These are phyloP conservation scores for Lasioglossum leucozonium DNA, from an alignment of 2,888 invertebrate genomes.

Conservation along the genomic window DNA sequence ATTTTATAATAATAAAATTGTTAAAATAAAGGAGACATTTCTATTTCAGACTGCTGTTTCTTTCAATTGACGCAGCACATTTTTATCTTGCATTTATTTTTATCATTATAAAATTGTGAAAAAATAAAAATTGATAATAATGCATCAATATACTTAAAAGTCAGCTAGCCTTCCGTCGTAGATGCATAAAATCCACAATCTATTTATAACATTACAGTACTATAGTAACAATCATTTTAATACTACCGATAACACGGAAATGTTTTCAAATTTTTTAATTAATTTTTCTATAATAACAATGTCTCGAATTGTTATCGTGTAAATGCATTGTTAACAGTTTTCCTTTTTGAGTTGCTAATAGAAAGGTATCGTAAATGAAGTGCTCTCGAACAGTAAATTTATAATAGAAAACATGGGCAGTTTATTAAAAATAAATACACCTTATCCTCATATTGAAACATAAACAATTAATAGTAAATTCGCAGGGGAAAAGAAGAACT, in stretches of 20 bases:
- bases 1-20: neutral
- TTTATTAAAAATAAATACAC: conserved; percentile 14
- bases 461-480: conserved; percentile 9
- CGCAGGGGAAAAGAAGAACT: neutral
- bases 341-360: neutral
- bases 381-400: neutral
- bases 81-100: too few relatives aligned
- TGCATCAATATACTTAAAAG: neutral
- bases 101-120: neutral
- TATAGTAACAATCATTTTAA: neutral
- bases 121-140: neutral
- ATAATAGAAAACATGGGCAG: neutral
- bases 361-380: neutral
- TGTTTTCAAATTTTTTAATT: neutral
- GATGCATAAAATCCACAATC: neutral
- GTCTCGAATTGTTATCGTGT: neutral
- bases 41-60: too few relatives aligned
- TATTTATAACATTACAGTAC: neutral
- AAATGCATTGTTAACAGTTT: neutral
- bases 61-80: too few relatives aligned
- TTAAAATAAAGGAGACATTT: too few relatives aligned
- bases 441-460: conserved; percentile 9
- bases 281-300: neutral
- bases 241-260: neutral
- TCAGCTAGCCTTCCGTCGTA: neutral